Evolutionary conservation across 2,888 invertebrate genomes (phyloP), one percentile per base, ranked within the genome.

Genomic region (Thysanoteuthis rhombus): DNA sequence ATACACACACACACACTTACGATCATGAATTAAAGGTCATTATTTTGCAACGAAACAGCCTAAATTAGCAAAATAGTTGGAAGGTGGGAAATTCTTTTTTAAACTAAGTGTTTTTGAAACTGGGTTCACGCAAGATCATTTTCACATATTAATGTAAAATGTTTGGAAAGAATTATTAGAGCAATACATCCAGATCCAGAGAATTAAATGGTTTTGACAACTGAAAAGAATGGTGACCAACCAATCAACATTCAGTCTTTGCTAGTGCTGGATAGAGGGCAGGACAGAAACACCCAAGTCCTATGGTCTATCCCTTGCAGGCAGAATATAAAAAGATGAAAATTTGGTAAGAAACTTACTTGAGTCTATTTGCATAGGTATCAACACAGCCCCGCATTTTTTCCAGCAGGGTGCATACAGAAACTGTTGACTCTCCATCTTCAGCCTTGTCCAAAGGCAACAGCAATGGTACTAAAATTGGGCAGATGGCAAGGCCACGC

Each of bases 371-470:
- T 52, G 98, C 98, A 97, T 99, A 99, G 0, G 98, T 99, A 97
- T 99, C 98, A 94, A 99, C 99, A 97, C 99, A 99, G 93, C 98
- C 98, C 97, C 98, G 98, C 99, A 99, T 99, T 97, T 98, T 98
- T 94, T 98, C 98, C 89, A 99, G 97, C 94, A 99, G 97, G 39
- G 98, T 98, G 93, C 98, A 98, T 95, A 99, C 98, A 8, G 98
- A 98, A 89, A 95, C 94, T 2, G 98, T 98, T 1, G 97, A 94
- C 94, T 94, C 96, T 93, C 91, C 96, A 95, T 95, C 97, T 39
- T 94, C 94, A 94, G 93, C 95, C 93, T 92, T 95, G 94, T 89
- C 94, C 0, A 98, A 98, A 97, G 89, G 98, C 97, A 8, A 98
- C 98, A 94, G 98, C 96, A n/a, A 95, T 92, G 0, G 96, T 95